Evolutionary conservation across 2,888 invertebrate genomes (phyloP), one percentile per base, ranked within the genome.

Genomic region (Megastigmus dorsalis): DNA sequence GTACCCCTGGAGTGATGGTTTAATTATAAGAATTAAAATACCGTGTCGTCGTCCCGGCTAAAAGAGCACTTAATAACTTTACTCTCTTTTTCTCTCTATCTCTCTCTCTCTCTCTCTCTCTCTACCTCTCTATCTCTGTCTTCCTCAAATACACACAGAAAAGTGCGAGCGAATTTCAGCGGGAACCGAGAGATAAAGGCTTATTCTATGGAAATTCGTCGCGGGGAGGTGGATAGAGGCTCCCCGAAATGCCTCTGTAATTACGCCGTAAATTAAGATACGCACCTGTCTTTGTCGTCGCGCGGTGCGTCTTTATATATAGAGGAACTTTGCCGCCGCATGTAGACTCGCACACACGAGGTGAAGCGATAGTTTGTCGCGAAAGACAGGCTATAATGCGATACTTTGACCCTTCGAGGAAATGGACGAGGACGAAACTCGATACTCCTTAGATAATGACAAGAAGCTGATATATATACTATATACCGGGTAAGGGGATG

Each of bases 1-100:
- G 28, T 18, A 28, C 15, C 2, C 43, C 43, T 18, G 2, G 4
- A 54, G n/a, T 33, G 30, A 52, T 18, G 45, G 15, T 18, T 59
- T 60, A 52, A 66, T 73, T 73, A 59, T 66, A 48, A 36, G 52
- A 66, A 73, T 73, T 57, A 72, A 72, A 72, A 72, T 33, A 52
- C 20, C 72, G 65, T 63, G 54, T 57, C 55, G 52, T 26, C 50
- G 28, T 0, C 20, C 30, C 10, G 45, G 38, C 63, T 65, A 55
- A 57, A 63, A 48, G 41, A 55, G 45, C 48, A 48, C 63, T 71
- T 62, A 55, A 55, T 70, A 45, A n/a, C n/a, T n/a, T n/a, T n/a
- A n/a, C n/a, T n/a, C n/a, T n/a, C n/a, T n/a, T n/a, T n/a, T 36
- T 45, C 30, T 10, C 15, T 2, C n/a, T 26, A 28, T 30, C 33